Evolutionary conservation across 2,113 vertebrate genomes (phyloP), one percentile per base, ranked within the genome.

Genomic region (Periophthalmus modestus): DNA sequence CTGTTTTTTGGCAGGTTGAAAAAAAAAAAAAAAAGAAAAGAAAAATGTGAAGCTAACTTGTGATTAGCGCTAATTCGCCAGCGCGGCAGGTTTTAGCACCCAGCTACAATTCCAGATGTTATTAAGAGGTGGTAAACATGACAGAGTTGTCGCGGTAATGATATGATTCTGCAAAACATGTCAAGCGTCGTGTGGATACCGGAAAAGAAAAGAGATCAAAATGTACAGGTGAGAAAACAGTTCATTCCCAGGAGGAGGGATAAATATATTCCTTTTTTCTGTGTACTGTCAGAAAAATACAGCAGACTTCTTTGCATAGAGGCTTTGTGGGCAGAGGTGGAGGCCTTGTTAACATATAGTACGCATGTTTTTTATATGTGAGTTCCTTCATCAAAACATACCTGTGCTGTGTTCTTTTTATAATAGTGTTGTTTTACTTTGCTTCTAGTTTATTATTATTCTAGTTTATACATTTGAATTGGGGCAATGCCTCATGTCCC

Each of bases 111-210:
- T 7, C 28, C 59, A 33, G 63, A 66, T 66, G 36, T 18, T 66
- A 62, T 62, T 62, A 33, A 34, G 59, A 62, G 59, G 15, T 34
- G 24, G 59, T 5, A 62, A 62, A 7, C 59, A 34, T 62, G 59
- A 62, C 59, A 62, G 58, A 2, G 24, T 15, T 5, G 58, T 23
- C 21, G 13, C 24, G 14, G 59, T 66, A 36, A 66, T 66, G 33
- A 43, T 66, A 43, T 21, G 63, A 39, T 66, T 43, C 36, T 43
- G 36, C 63, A 43, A 62, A 62, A 62, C 59, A 62, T 28, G 59
- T 62, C 59, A 24, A n/a, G 52, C 14, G 52, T 54, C 7, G 19
- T 7, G 19, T 7, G 19, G 3, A 16, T 33, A 9, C 34, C 15
- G 28, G 14, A 15, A 62, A 34, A 33, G 59, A 33, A 34, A 33